phyloP scores from a whole-genome alignment of 2,113 vertebrate species.

The Plecturocebus donacophilus region DNA sequence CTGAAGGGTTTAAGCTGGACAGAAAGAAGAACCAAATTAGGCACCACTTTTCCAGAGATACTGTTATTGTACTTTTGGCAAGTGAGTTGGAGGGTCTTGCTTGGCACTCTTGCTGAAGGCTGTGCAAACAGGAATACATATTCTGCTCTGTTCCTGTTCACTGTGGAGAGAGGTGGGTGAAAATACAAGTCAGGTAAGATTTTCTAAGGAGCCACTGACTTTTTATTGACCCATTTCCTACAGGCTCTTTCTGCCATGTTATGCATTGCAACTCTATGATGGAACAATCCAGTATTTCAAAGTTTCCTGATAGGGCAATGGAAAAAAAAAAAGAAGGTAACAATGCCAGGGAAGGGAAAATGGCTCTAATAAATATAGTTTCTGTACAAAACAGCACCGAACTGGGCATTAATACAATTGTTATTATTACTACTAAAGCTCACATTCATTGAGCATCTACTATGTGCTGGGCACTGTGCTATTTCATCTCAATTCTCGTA shows the following conservation, averaged over 20 bases:
- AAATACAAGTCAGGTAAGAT: slow-evolving; percentile 20
- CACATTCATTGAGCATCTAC: neutral
- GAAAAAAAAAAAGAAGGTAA: slow-evolving; percentile 22
- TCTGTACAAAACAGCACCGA: slow-evolving; percentile 32
- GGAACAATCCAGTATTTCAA: slow-evolving; percentile 18
- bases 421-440: slow-evolving; percentile 47
- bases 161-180: neutral
- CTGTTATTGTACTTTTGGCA: neutral
- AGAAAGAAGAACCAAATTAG: slow-evolving; percentile 52
- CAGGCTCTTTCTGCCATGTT: neutral
- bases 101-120: neutral
- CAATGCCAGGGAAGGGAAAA: neutral
- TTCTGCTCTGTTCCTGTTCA: neutral
- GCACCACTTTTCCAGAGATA: slow-evolving; percentile 20
- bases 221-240: neutral
- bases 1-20: neutral
- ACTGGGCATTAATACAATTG: neutral
- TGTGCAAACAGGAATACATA: slow-evolving; percentile 14
- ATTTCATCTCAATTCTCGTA: slow-evolving; percentile 17
- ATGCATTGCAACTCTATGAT: neutral
- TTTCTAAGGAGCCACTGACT: slow-evolving; percentile 45
- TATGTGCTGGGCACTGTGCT: neutral
- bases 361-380: neutral
- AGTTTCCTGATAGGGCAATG: slow-evolving; percentile 26
- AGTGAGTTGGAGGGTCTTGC: slow-evolving; percentile 15